Conservation (phyloP, 2,797 vertebrate genomes). For the Syngnathus rostellatus region DNA sequence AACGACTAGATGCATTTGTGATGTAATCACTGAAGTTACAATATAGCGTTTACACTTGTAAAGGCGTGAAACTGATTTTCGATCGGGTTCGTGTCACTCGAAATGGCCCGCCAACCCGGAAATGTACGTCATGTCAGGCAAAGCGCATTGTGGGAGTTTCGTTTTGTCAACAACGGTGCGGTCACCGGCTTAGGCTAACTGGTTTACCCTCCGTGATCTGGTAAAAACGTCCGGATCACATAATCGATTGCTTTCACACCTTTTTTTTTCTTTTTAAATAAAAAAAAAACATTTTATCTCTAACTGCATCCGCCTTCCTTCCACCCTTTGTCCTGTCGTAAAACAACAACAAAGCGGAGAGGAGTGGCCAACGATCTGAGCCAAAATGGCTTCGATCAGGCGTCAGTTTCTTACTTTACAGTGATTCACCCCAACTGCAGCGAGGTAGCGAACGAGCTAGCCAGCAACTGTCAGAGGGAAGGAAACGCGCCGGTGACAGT, state of each 20-base stretch:
- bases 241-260: not conserved
- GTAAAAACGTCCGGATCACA: not conserved
- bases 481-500: conserved; percentile 21
- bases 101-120: conserved; percentile 28
- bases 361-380: conserved; percentile 44
- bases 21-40: not conserved
- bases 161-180: conserved; percentile 17
- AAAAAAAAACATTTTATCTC: not conserved
- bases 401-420: conserved; percentile 46
- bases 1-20: not conserved
- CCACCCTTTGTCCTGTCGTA: not conserved
- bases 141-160: conserved; percentile 55
- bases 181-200: not conserved
- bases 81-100: not conserved
- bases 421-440: conserved; percentile 46
- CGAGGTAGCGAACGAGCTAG: conserved; percentile 34
- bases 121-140: conserved; percentile 7
- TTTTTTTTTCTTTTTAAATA: not conserved
- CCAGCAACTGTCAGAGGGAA: conserved; percentile 32
- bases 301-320: not conserved
- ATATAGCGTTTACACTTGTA: not conserved
- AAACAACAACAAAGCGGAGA: conserved; percentile 17
- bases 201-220: rapidly evolving
- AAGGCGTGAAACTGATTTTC: not conserved
- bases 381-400: conserved; percentile 44